These are phyloP conservation scores for Neosilurus mollespiculum DNA, from an alignment of 2,797 vertebrate genomes.

Conservation along the genomic window DNA sequence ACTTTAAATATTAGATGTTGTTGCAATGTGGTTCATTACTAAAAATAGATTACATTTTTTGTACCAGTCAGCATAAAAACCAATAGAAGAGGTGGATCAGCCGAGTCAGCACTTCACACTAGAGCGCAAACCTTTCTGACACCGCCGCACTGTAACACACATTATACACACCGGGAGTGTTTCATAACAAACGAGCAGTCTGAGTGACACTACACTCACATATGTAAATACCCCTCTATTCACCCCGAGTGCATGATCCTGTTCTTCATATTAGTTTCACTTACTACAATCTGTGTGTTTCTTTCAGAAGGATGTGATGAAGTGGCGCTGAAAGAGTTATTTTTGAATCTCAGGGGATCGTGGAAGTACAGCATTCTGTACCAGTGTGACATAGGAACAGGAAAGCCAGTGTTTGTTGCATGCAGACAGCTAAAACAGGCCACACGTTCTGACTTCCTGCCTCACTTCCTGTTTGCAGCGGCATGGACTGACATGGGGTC, in stretches of 20 bases:
- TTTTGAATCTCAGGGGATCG: conserved; percentile 25
- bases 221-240: neutral
- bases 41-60: neutral
- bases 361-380: conserved; percentile 41
- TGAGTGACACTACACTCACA: neutral
- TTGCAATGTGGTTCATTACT: neutral
- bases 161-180: neutral
- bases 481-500: conserved; percentile 19
- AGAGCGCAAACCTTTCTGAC: neutral
- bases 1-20: neutral
- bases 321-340: neutral
- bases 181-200: neutral
- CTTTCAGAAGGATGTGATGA: neutral
- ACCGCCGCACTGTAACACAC: neutral
- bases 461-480: conserved; percentile 56
- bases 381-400: conserved; percentile 50
- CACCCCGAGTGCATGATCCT: neutral
- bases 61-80: neutral
- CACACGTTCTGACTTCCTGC: conserved; percentile 56
- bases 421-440: conserved; percentile 52
- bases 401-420: conserved; percentile 58
- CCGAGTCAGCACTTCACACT: neutral
- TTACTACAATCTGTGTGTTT: neutral
- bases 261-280: neutral
- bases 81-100: neutral